Evolutionary conservation across 2,797 vertebrate species (phyloP).

Genomic region (Pseudochirops cupreus): DNA sequence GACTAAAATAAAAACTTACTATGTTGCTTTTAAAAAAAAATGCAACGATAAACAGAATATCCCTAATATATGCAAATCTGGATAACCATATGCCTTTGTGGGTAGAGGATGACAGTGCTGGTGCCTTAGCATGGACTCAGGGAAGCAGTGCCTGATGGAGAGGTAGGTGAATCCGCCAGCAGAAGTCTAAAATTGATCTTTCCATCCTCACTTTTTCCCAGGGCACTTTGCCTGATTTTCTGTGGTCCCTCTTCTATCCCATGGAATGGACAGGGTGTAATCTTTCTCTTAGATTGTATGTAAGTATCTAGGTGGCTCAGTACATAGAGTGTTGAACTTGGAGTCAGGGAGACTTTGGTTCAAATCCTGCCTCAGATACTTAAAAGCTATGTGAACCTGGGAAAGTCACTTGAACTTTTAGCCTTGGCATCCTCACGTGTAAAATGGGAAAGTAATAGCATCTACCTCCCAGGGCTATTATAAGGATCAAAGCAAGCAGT

Average conservation of each 20-base stretch:
- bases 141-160: neutral
- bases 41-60: neutral
- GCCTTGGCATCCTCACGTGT: neutral
- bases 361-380: neutral
- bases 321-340: neutral
- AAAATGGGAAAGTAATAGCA: neutral
- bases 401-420: neutral
- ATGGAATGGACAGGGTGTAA: neutral
- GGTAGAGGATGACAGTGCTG: neutral
- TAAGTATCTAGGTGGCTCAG: neutral
- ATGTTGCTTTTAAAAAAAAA: neutral
- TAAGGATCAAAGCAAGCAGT: no score
- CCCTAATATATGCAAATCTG: neutral
- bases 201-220: neutral
- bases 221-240: neutral
- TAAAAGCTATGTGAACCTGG: neutral
- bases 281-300: neutral
- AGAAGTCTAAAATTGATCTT: neutral
- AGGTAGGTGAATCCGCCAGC: neutral
- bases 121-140: neutral
- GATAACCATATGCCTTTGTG: neutral
- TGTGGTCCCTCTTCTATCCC: neutral
- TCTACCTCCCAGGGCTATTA: no score
- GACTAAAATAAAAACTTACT: neutral
- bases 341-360: neutral